phyloP scores from a whole-genome alignment of 2,797 vertebrate species.

The Sebastes vulpes region DNA sequence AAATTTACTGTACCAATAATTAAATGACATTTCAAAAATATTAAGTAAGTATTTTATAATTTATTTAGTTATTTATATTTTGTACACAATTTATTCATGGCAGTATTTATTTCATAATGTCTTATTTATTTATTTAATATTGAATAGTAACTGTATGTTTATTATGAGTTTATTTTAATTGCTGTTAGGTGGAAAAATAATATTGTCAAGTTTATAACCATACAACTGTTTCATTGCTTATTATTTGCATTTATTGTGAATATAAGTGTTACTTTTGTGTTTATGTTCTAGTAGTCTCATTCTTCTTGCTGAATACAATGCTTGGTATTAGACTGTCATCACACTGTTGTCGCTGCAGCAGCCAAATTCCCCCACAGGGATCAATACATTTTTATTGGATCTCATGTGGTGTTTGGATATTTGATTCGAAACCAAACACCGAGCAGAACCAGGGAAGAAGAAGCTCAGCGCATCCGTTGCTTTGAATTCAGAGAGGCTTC shows the following conservation, averaged over 20 bases:
- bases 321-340: no score
- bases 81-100: not conserved
- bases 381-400: constrained; percentile 66
- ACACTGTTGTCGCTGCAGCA: constrained; percentile 3
- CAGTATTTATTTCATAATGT: not conserved
- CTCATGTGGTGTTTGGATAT: constrained; percentile 65
- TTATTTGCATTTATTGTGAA: not conserved
- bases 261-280: not conserved
- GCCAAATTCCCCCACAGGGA: constrained; percentile 47
- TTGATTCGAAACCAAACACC: constrained; percentile 58
- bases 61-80: not conserved
- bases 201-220: not conserved
- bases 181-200: not conserved
- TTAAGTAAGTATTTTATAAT: not conserved
- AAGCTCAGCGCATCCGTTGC: not conserved
- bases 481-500: constrained; percentile 52
- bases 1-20: not conserved
- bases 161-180: not conserved
- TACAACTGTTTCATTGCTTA: not conserved
- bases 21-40: not conserved
- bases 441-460: constrained; percentile 23
- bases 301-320: constrained; percentile 25
- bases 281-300: not conserved
- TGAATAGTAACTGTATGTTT: not conserved
- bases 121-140: not conserved